Percentiles rank a stretch among this genome's conserved stretches.
Evolutionary conservation across 1,140 invertebrate species (phyloP).

Genomic region (Magallana gigas): DNA sequence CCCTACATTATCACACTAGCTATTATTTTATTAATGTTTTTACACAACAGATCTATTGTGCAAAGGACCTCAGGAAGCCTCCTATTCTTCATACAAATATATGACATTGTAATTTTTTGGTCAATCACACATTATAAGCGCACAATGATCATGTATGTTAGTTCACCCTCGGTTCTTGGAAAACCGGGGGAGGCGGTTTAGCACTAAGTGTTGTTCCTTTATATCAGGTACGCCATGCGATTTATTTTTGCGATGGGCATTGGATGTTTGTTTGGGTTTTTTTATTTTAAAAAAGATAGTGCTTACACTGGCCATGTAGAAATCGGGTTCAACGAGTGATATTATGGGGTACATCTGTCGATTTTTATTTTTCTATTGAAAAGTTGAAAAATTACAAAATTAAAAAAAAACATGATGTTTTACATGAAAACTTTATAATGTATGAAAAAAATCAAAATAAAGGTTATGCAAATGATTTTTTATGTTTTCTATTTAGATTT

Average conservation of each 20-base stretch:
- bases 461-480: neutral
- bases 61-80: neutral
- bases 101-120: neutral
- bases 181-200: neutral
- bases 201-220: neutral
- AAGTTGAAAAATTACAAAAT: neutral
- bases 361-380: slow-evolving; percentile 30
- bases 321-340: slow-evolving; percentile 12
- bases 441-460: slow-evolving; percentile 10
- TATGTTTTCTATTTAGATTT: too few relatives aligned
- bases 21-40: too few relatives aligned
- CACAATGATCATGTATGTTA: neutral
- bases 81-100: neutral
- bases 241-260: slow-evolving; percentile 19
- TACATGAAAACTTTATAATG: neutral
- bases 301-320: neutral
- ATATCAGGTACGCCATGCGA: neutral
- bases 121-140: neutral
- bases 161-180: neutral
- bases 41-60: neutral
- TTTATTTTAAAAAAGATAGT: neutral
- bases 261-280: neutral
- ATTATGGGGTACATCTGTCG: slow-evolving; percentile 7
- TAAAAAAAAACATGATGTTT: neutral
- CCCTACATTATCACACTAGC: too few relatives aligned